Percentiles rank a stretch among this genome's conserved stretches.
These are phyloP conservation scores for Loris lydekkerianus DNA, from an alignment of 2,797 vertebrate species.

Conservation along the genomic window DNA sequence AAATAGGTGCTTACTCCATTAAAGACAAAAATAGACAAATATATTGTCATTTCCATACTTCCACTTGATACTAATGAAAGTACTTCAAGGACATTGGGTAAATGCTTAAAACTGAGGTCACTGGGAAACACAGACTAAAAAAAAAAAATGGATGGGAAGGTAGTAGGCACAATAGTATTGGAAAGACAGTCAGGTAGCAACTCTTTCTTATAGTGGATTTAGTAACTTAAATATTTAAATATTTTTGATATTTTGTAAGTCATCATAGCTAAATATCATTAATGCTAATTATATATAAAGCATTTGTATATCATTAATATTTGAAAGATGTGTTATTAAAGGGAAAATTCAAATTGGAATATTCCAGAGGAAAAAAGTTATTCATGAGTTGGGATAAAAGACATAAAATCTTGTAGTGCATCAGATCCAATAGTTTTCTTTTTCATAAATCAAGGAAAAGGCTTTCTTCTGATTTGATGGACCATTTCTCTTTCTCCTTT, in stretches of 20 bases:
- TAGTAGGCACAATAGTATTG: background rate
- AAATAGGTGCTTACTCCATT: background rate
- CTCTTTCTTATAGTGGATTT: background rate
- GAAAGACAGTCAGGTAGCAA: background rate
- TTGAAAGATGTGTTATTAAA: slow-evolving; percentile 20
- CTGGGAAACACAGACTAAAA: background rate
- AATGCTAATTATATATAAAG: background rate
- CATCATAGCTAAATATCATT: background rate
- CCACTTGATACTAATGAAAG: slow-evolving; percentile 34
- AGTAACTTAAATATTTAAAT: slow-evolving; percentile 27
- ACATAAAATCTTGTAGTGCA: slow-evolving; percentile 3
- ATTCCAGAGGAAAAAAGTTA: slow-evolving; percentile 30
- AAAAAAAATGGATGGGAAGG: background rate
- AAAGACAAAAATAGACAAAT: background rate
- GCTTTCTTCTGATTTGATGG: slow-evolving; percentile 27
- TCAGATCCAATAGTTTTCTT: slow-evolving; percentile 36
- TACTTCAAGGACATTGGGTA: background rate
- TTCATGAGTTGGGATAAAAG: slow-evolving; percentile 43
- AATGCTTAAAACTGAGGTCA: slow-evolving; percentile 1
- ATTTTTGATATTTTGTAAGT: slow-evolving; percentile 21
- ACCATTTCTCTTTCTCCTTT: slow-evolving; percentile 34
- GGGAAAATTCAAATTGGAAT: slow-evolving; percentile 41
- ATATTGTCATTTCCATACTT: slow-evolving; percentile 29
- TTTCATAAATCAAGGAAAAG: slow-evolving; percentile 42
- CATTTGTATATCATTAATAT: background rate